Base-by-base conservation (phyloP, 2,113 vertebrate genomes). In the Dipodomys spectabilis region DNA sequence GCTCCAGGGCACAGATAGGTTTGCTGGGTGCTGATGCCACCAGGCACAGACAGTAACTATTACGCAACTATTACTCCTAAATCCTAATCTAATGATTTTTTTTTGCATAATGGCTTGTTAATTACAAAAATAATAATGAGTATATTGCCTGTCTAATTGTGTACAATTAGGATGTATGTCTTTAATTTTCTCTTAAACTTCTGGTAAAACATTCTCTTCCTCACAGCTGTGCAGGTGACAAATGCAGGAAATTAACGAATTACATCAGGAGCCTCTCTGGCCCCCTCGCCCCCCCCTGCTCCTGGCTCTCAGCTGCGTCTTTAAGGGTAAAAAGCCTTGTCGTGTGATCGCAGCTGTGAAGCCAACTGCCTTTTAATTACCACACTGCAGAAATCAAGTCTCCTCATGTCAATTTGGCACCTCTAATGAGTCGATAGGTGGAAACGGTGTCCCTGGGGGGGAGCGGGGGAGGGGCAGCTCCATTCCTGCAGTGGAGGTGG, bases 161-260 rank as follows among this genome's bases (percentile, higher is more conserved):
- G 91, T 1, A 4, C 60, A 96, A 97, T 91, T 93, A 81, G 91
- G 88, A 80, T 92, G 44, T 79, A 96, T 94, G 88, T 86, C 96
- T 97, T 97, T 96, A 97, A 97, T 97, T 96, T 93, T 95, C 94
- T 90, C 95, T 97, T 94, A 96, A 97, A 97, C 77, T 97, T 0
- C 57, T 94, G 93, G 93, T 95, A 95, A 96, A 96, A 95, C 94
- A 95, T 92, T 96, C 96, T 86, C 77, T 96, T 95, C 97, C 22
- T 97, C 2, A 0, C 91, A 97, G 96, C 94, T 97, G 94, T 95
- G 96, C 97, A 98, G 97, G 96, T 98, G 98, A 97, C 96, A 98
- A 97, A 91, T 85, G 94, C 96, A 95, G 94, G 96, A 96, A 96
- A 95, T n/a, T 71, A 94, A 95, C 96, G 97, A 98, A 97, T 97